phyloP scores from a whole-genome alignment of 2,797 vertebrate genomes.

The Peromyscus melanophrys region DNA sequence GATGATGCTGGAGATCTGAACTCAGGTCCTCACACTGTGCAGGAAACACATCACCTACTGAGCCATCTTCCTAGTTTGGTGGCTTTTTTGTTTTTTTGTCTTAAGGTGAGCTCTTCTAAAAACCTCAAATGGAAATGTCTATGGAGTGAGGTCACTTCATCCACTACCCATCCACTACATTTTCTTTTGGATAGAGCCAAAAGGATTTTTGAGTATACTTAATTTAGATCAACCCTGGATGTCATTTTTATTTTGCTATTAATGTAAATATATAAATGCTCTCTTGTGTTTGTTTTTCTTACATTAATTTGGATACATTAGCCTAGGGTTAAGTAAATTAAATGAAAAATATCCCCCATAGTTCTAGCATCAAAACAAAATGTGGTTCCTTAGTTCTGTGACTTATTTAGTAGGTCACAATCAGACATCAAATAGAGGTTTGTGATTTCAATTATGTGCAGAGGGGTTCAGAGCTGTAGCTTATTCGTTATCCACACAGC shows the following conservation, averaged over 20 bases:
- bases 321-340: conserved; percentile 69
- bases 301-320: conserved; percentile 67
- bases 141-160: conserved; percentile 5
- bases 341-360: conserved; percentile 70
- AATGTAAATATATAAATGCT: conserved; percentile 20
- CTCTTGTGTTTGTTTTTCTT: conserved; percentile 52
- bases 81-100: neutral
- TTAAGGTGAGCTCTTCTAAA: neutral
- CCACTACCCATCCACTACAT: neutral
- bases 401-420: conserved; percentile 83
- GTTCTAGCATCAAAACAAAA: conserved; percentile 79
- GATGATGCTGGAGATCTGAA: neutral
- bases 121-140: neutral
- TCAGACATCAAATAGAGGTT: conserved; percentile 82
- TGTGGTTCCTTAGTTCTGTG: conserved; percentile 73
- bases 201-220: neutral
- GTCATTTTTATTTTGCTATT: conserved; percentile 56
- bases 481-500: conserved; percentile 90
- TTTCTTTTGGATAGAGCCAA: neutral
- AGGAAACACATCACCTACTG: neutral
- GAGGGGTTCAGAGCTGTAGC: conserved; percentile 87
- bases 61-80: too few relatives aligned
- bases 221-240: conserved; percentile 28
- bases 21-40: neutral
- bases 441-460: conserved; percentile 89